Percentiles rank a stretch among this genome's conserved stretches.
Conservation (phyloP, 2,113 vertebrate genomes). For the Gopherus evgoodei region DNA sequence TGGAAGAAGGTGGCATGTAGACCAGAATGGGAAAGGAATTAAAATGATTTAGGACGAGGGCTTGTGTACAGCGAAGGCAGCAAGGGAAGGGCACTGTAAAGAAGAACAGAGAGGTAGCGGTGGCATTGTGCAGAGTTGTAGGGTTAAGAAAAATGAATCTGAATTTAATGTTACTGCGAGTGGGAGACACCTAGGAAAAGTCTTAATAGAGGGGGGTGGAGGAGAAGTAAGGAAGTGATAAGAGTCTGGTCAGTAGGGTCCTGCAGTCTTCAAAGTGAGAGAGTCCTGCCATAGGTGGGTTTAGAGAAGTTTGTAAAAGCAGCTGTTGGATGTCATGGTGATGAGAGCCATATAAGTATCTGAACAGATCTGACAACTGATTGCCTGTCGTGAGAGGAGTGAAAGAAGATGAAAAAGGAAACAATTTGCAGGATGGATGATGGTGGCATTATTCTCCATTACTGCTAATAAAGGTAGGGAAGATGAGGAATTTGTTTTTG, state of each 20-base stretch:
- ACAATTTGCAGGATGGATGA: not conserved
- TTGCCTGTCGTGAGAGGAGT: not conserved
- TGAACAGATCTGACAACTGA: not conserved
- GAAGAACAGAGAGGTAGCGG: not conserved
- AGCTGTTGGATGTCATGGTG: conserved; percentile 8
- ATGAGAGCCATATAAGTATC: conserved; percentile 57
- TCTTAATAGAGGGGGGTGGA: not conserved
- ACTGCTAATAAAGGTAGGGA: not conserved
- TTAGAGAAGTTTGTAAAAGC: conserved; percentile 47
- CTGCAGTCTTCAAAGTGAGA: not conserved
- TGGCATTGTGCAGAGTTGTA: too few relatives aligned
- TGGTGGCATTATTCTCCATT: not conserved
- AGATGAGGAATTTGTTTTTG: not conserved
- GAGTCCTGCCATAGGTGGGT: not conserved
- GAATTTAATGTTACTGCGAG: not conserved
- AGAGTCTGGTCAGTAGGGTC: not conserved
- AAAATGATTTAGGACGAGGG: not conserved
- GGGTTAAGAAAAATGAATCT: not conserved
- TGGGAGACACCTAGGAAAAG: not conserved
- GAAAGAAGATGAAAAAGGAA: not conserved
- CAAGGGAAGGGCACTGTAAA: not conserved
- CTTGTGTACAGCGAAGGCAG: not conserved
- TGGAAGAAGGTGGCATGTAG: not conserved
- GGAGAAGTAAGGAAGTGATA: not conserved
- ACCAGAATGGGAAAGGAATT: not conserved